Base-by-base conservation (phyloP, 1,140 invertebrate genomes). In the Saccostrea echinata region DNA sequence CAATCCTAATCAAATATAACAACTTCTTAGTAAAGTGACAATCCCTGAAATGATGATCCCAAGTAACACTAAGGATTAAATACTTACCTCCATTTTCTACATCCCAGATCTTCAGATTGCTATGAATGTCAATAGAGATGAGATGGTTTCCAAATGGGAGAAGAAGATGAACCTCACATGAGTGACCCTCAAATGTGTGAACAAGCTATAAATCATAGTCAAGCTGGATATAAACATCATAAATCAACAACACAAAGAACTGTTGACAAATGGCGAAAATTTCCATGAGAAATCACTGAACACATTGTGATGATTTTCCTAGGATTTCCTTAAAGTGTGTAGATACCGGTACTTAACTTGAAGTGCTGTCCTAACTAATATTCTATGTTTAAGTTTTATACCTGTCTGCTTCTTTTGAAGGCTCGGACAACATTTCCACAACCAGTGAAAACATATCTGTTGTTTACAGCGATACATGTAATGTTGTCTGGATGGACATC, bases 61-160 rank as follows among this genome's bases (percentile, higher is more conserved):
- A 43, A 43, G 43, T 43, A 43, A 43, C 43, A 0, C 43, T 9
- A 8, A 43, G 6, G 43, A 6, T 4, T 43, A 35, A 53, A 51
- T 84, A 55, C 21, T 24, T 88, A 95, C 96, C 96, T 94, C 97
- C 97, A 0, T 96, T 96, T 91, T 97, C 97, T 1, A 98, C 97
- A 94, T 98, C 96, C 97, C 98, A 99, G 24, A 99, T 95, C 95
- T 97, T 97, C 0, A 99, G 80, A 80, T 95, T 95, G 94, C 97
- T 98, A 1, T 95, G 94, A 92, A 97, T 96, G 94, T 99, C 98
- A 18, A 99, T 95, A 0, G 98, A 97, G 87, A 99, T 96, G 35
- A 99, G 95, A 95, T 98, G 97, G 30, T 96, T 94, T 3, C 97
- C 98, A 95, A 99, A 99, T 21, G 98, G 97, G 89, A 99, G 93